Conservation (phyloP, 2,797 vertebrate species). For the Sebastes hubbsi region DNA sequence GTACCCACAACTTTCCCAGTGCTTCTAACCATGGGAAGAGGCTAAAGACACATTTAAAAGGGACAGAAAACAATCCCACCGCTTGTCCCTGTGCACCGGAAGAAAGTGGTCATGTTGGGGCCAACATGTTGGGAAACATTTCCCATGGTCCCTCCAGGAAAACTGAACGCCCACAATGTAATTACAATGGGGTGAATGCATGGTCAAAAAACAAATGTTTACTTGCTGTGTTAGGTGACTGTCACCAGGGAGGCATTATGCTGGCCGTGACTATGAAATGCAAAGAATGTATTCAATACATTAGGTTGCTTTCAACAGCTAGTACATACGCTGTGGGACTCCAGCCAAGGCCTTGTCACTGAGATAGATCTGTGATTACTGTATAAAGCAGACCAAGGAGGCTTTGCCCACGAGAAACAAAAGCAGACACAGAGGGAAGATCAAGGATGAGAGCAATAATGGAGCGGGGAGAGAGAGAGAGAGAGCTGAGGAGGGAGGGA, state of each 20-base stretch:
- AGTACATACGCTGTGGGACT: constrained; percentile 17
- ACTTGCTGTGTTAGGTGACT: constrained; percentile 21
- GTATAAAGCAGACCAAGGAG: constrained; percentile 45
- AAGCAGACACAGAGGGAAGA: constrained; percentile 52
- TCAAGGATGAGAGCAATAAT: constrained; percentile 66
- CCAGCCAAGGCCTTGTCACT: constrained; percentile 37
- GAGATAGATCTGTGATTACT: constrained; percentile 57
- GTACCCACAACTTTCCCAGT: constrained; percentile 17
- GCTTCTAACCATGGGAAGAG: constrained; percentile 21
- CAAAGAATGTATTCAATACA: constrained; percentile 25
- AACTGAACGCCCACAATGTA: constrained; percentile 41
- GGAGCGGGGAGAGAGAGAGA: constrained; percentile 34
- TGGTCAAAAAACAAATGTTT: constrained; percentile 36
- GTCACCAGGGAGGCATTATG: constrained; percentile 10
- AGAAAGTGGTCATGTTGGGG: constrained; percentile 44
- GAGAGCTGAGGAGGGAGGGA: constrained; percentile 33
- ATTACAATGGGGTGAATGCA: constrained; percentile 24
- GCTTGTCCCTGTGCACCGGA: constrained; percentile 6
- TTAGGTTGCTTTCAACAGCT: constrained; percentile 31
- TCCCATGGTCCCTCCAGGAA: constrained; percentile 36
- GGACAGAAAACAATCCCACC: constrained; percentile 22
- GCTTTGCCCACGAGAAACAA: constrained; percentile 51
- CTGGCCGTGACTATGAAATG: neutral
- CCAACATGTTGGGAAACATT: constrained; percentile 30
- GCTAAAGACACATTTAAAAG: constrained; percentile 21